Conservation (phyloP, 2,888 invertebrate species). For the Tupiocoris notatus region DNA sequence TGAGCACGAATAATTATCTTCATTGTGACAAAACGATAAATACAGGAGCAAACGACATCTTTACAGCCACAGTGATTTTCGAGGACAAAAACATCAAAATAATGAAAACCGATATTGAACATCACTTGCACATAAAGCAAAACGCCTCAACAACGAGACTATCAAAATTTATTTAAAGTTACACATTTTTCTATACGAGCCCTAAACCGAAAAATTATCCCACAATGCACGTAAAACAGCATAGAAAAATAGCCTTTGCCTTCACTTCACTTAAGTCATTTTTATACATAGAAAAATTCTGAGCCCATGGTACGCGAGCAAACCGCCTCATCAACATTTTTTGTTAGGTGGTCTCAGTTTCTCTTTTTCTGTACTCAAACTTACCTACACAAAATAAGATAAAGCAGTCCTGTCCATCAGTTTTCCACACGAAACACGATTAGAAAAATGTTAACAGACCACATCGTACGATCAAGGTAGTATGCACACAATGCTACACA, state of each 20-base stretch:
- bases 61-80: too few species aligned
- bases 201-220: background rate
- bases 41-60: background rate
- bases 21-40: too few species aligned
- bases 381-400: background rate
- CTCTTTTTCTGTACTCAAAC: background rate
- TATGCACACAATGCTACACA: too few species aligned
- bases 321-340: background rate
- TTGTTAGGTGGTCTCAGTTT: background rate
- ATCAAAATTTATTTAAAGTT: background rate
- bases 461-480: too few species aligned
- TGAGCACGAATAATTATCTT: too few species aligned
- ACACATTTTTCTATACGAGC: background rate
- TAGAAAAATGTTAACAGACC: background rate
- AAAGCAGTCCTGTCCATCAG: background rate
- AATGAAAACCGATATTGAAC: background rate
- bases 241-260: background rate
- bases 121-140: background rate
- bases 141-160: background rate
- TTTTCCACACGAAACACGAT: too few species aligned
- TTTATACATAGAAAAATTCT: background rate
- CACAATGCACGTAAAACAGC: background rate
- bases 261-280: background rate
- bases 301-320: background rate
- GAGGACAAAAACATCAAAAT: background rate